Conservation (phyloP, 2,113 vertebrate genomes). For the Mustela lutreola region DNA sequence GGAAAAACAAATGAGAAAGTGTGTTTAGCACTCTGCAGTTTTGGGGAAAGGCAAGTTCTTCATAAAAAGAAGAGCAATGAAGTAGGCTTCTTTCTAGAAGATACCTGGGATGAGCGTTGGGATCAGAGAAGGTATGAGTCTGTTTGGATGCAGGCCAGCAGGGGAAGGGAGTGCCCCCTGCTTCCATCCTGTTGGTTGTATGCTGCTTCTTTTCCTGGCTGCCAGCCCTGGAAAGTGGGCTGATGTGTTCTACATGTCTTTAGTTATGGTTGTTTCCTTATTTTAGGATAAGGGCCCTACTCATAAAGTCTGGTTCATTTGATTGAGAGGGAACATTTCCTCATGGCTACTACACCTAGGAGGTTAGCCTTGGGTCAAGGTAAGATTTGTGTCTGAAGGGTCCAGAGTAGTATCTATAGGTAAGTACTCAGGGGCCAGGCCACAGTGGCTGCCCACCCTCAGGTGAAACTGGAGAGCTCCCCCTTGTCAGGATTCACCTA, state of each 20-base stretch:
- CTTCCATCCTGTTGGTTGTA: background rate
- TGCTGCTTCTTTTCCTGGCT: background rate
- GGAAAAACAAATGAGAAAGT: background rate
- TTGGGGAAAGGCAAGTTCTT: background rate
- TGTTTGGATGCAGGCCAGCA: background rate
- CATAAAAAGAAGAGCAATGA: conserved; percentile 87
- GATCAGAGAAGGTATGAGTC: background rate
- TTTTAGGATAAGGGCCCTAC: background rate
- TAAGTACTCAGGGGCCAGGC: background rate
- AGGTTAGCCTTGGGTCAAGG: background rate
- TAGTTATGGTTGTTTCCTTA: background rate
- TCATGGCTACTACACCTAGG: background rate
- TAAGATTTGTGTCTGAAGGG: background rate
- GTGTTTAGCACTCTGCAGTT: background rate
- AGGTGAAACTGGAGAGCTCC: background rate
- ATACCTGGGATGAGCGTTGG: background rate
- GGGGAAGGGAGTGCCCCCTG: background rate
- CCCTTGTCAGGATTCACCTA: background rate
- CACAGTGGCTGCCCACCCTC: background rate
- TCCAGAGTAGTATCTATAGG: background rate
- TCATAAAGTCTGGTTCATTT: background rate
- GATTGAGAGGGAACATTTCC: background rate
- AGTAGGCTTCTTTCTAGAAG: conserved; percentile 76
- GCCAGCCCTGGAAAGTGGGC: background rate
- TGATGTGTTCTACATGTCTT: background rate